Base-by-base conservation (phyloP, 1,140 invertebrate species). In the Mercenaria mercenaria region DNA sequence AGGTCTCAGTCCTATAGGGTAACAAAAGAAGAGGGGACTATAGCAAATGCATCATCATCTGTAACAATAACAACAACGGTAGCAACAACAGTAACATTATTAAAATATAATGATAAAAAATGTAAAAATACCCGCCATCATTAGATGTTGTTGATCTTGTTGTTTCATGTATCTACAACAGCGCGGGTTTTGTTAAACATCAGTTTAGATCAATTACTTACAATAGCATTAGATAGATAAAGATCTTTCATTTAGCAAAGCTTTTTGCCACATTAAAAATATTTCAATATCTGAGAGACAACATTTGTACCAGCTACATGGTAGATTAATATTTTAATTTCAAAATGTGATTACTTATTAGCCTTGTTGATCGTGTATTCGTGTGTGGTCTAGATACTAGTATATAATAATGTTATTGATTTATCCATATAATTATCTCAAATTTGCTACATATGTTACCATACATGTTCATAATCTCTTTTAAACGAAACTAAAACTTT, bases 331-430 rank as follows among this genome's bases (percentile, higher is more conserved):
- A n/a, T 64, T 64, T 64, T 29, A 64, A 64, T 64, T 64, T 64
- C 8, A 64, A 64, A 64, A 64, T n/a, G 59, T 64, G 59, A 47
- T 47, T 47, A 47, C 15, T 8, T 47, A 47, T 64, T 64, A 26
- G 15, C 23, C n/a, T 59, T 29, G 20, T 29, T 26, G 6, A 11
- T n/a, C 1, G 15, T 64, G 15, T 64, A 20, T 64, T 4, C 59
- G 59, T 64, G 59, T 64, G 59, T 29, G 59, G 59, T 26, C 59
- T 64, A n/a, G n/a, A n/a, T n/a, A n/a, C n/a, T n/a, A n/a, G 26
- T 64, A 29, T 64, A 64, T 64, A 29, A 64, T 64, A 29, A 64
- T 64, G n/a, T 26, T 64, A 64, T 64, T 64, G 59, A 64, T 64
- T 64, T 64, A 64, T 64, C 29, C 59, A n/a, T 64, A n/a, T 29